These are phyloP conservation scores for Busseola fusca DNA, from an alignment of 2,888 invertebrate genomes.

Conservation along the genomic window DNA sequence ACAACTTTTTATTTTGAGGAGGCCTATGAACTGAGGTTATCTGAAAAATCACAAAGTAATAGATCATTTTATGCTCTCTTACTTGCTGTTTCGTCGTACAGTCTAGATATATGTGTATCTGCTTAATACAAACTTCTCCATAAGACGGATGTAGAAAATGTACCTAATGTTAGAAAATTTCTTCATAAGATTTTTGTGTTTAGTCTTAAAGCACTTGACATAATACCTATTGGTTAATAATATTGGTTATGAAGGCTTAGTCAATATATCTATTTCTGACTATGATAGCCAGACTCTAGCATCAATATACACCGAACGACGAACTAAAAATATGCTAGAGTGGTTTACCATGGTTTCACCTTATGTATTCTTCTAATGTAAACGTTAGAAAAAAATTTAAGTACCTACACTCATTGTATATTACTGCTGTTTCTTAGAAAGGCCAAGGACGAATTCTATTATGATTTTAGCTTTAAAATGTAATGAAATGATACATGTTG, in stretches of 20 bases:
- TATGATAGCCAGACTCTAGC: conserved; percentile 3
- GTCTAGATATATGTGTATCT: background rate
- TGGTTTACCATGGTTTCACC: background rate
- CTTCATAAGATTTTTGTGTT: background rate
- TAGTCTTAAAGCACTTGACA: background rate
- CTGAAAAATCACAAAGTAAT: background rate
- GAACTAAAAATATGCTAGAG: background rate
- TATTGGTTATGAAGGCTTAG: conserved; percentile 6
- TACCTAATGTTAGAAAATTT: background rate
- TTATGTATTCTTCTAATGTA: conserved; percentile 35
- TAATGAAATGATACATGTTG: conserved; percentile 7
- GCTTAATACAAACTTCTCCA: background rate
- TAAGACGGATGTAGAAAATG: too few relatives aligned
- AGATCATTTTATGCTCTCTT: background rate
- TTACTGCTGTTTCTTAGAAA: conserved; percentile 16
- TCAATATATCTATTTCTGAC: conserved; percentile 3
- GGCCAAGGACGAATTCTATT: conserved; percentile 6
- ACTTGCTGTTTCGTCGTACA: background rate
- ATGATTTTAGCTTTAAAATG: background rate
- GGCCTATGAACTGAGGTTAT: too few relatives aligned
- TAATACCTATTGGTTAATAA: too few relatives aligned
- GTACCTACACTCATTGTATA: conserved; percentile 16
- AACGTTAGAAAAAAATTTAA: background rate
- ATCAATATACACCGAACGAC: background rate
- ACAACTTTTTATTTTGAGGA: background rate